phyloP scores from a whole-genome alignment of 2,113 vertebrate species.

The Eulacestoma nigropectus region DNA sequence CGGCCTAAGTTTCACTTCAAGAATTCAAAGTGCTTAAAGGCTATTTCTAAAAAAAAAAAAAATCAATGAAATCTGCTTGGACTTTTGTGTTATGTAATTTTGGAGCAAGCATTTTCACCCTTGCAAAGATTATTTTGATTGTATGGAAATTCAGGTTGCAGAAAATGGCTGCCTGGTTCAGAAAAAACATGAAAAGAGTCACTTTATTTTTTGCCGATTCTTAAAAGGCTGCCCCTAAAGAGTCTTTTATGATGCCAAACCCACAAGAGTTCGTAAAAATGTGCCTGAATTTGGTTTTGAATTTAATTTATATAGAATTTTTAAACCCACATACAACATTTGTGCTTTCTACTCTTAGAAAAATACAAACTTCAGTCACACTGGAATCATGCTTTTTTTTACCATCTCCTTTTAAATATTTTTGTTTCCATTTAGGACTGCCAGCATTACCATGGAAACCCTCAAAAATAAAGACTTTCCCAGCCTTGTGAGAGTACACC shows the following conservation, averaged over 20 bases:
- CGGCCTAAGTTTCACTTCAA: not conserved
- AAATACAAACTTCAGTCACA: conserved; percentile 7
- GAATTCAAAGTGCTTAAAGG: not conserved
- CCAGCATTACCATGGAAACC: conserved; percentile 60
- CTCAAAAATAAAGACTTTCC: conserved; percentile 40
- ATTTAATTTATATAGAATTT: not conserved
- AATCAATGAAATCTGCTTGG: not conserved
- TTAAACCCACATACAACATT: not conserved
- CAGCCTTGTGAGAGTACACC: conserved; percentile 50
- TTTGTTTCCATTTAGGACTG: conserved; percentile 57
- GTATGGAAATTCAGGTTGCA: not conserved
- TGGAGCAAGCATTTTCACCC: not conserved
- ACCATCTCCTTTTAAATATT: conserved; percentile 45
- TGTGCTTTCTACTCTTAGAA: not conserved
- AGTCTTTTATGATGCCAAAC: not conserved
- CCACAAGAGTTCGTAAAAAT: not conserved
- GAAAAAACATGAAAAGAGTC: not conserved
- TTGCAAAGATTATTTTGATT: not conserved
- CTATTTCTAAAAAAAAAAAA: not conserved
- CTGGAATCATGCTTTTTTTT: not conserved
- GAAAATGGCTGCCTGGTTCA: not conserved
- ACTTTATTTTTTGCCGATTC: not conserved
- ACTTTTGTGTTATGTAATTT: not conserved
- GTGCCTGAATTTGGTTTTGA: not conserved
- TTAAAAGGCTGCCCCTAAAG: not conserved